Conservation (phyloP, 2,888 invertebrate species). For the Malachius bipustulatus region DNA sequence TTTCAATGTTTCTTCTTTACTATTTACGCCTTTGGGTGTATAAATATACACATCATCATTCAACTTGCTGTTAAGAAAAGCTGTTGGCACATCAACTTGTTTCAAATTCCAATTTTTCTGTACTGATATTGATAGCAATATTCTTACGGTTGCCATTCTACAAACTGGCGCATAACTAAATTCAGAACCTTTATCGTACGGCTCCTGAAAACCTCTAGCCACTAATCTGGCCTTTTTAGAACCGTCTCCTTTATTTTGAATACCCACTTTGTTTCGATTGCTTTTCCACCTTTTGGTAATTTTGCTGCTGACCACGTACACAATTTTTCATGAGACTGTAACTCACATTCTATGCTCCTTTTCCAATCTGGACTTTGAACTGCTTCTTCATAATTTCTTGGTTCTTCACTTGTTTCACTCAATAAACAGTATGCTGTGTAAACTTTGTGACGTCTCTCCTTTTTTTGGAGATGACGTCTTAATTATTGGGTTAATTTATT, state of each 20-base stretch:
- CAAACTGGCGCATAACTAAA: slow-evolving; percentile 12
- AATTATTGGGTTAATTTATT: too few relatives aligned
- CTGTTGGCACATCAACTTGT: slow-evolving; percentile 15
- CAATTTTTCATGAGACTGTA: slow-evolving; percentile 4
- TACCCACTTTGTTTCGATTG: slow-evolving; percentile 1
- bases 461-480: too few relatives aligned
- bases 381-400: background rate
- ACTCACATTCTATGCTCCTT: background rate
- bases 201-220: slow-evolving; percentile 20
- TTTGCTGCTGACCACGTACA: background rate
- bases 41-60: slow-evolving; percentile 14
- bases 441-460: background rate
- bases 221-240: slow-evolving; percentile 20
- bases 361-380: background rate
- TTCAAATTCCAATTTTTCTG: slow-evolving; percentile 12
- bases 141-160: slow-evolving; percentile 10
- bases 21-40: slow-evolving; percentile 15
- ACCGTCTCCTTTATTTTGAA: slow-evolving; percentile 14
- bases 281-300: background rate
- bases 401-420: background rate
- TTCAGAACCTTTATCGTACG: slow-evolving; percentile 3
- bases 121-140: slow-evolving; percentile 9
- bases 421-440: slow-evolving; percentile 1
- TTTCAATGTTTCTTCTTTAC: slow-evolving; percentile 13
- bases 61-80: slow-evolving; percentile 17